Evolutionary conservation across 2,888 invertebrate species (phyloP).

Genomic region (Sarcophaga rosellei): DNA sequence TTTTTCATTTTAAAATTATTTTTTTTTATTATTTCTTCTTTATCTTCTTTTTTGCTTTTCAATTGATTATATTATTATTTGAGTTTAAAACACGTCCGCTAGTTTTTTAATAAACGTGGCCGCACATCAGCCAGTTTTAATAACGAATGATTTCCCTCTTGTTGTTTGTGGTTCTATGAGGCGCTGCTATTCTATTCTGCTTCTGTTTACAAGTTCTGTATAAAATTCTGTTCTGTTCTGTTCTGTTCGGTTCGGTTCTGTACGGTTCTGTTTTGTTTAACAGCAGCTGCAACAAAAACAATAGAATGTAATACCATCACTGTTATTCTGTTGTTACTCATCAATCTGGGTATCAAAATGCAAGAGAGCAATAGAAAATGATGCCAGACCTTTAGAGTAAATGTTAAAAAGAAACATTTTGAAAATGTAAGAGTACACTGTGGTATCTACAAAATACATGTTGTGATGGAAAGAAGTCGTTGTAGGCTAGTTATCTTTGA

Average conservation of each 20-base stretch:
- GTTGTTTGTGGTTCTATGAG: slow-evolving; percentile 64
- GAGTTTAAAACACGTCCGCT: slow-evolving; percentile 61
- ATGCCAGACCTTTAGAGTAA: slow-evolving; percentile 36
- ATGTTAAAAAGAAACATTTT: background rate
- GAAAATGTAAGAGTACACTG: no score
- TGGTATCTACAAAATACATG: no score
- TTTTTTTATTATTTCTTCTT: slow-evolving; percentile 52
- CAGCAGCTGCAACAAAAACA: slow-evolving; percentile 26
- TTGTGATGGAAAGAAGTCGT: no score
- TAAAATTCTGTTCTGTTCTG: slow-evolving; percentile 20
- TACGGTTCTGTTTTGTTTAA: slow-evolving; percentile 54
- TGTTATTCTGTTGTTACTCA: slow-evolving; percentile 52
- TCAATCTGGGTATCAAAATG: slow-evolving; percentile 38
- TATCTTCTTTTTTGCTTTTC: slow-evolving; percentile 14
- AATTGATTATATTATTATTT: slow-evolving; percentile 45
- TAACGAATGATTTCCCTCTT: slow-evolving; percentile 68
- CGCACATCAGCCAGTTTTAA: slow-evolving; percentile 66
- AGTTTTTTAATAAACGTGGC: slow-evolving; percentile 57
- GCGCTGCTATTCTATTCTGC: slow-evolving; percentile 57
- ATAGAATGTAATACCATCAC: slow-evolving; percentile 34
- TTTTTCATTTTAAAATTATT: slow-evolving; percentile 62
- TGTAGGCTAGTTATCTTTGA: no score
- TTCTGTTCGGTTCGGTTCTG: background rate
- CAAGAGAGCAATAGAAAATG: slow-evolving; percentile 14
- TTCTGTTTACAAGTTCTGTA: slow-evolving; percentile 8